These are phyloP conservation scores for Anomalospiza imberbis DNA, from an alignment of 2,797 vertebrate genomes.

Conservation along the genomic window DNA sequence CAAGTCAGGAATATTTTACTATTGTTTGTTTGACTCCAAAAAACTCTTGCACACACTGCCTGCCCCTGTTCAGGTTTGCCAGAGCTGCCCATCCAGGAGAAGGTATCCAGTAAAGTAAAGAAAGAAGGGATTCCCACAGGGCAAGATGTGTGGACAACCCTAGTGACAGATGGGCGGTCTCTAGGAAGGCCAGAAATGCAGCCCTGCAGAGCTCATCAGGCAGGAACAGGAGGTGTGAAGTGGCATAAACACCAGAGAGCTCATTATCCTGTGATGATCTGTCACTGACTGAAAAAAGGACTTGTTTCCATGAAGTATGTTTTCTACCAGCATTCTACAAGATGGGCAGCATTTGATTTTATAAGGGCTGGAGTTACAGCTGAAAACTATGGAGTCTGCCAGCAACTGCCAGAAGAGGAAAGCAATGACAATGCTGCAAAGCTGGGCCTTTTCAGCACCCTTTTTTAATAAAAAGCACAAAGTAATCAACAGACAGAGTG, in stretches of 20 bases:
- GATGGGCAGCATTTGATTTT: background rate
- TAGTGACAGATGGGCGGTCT: background rate
- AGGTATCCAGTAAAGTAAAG: background rate
- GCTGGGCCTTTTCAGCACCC: background rate
- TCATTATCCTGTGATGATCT: background rate
- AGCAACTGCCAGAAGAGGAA: background rate
- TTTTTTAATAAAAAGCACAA: background rate
- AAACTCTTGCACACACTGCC: background rate
- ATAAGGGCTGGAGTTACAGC: background rate
- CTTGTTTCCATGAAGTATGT: background rate
- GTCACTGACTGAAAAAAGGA: background rate
- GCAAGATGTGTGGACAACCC: rapidly evolving
- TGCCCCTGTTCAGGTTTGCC: background rate
- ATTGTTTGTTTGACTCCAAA: background rate
- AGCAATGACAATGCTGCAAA: background rate
- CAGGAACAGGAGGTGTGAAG: background rate
- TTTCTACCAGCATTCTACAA: background rate
- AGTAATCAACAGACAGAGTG: background rate
- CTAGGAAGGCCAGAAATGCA: background rate
- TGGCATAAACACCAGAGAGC: background rate
- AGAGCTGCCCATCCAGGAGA: background rate
- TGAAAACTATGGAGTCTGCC: background rate
- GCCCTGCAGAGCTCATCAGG: no score
- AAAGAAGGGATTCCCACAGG: background rate
- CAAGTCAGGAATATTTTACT: background rate